Evolutionary conservation across 23 tunicate species (phyloP).

Genomic region (Halocynthia aurantium): DNA sequence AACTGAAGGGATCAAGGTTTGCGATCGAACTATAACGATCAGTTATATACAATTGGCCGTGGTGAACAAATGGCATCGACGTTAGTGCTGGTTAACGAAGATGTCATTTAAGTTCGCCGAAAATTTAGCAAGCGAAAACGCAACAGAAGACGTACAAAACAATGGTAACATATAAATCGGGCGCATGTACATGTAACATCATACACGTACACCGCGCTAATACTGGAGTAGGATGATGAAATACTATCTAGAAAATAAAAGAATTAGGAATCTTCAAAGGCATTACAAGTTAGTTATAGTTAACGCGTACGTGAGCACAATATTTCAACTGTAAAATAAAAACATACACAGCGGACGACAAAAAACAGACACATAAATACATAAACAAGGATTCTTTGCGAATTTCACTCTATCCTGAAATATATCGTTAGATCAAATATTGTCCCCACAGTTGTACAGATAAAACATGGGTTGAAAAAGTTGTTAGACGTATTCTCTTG

Average conservation of each 20-base stretch:
- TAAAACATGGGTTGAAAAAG: no score
- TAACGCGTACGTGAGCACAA: constrained; percentile 2
- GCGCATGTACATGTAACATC: neutral
- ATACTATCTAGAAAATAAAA: neutral
- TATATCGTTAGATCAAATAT: no score
- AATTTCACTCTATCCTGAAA: no score
- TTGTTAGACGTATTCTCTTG: no score
- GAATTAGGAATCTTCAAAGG: constrained; percentile 2
- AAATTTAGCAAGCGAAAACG: constrained; percentile 1
- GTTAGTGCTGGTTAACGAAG: constrained; percentile 78
- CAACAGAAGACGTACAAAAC: neutral
- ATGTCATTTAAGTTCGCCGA: constrained; percentile 30
- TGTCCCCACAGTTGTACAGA: no score
- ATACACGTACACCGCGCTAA: constrained; percentile 5
- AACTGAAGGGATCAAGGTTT: no score
- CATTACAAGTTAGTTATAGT: neutral
- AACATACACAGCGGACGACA: neutral
- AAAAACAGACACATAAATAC: neutral
- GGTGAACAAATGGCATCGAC: constrained; percentile 42
- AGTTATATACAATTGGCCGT: neutral
- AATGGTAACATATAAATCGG: neutral
- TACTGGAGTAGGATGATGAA: constrained; percentile 4
- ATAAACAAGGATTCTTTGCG: neutral
- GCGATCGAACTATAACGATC: no score
- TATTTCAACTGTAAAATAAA: constrained; percentile 1